Evolutionary conservation across 2,797 vertebrate genomes (phyloP).

Genomic region (Cossypha dichroa): DNA sequence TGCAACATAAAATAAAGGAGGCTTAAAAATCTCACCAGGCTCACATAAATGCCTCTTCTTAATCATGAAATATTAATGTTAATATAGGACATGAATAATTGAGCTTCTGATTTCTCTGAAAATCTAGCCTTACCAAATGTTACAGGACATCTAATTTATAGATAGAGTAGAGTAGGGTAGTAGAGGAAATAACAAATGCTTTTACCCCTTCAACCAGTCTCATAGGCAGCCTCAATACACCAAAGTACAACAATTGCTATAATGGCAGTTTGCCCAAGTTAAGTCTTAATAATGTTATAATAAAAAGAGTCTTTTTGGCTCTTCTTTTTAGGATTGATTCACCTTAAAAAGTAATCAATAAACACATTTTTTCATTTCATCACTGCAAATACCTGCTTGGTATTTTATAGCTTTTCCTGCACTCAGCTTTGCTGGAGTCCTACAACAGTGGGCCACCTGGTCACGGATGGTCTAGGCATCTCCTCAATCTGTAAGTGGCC

Average conservation of each 20-base stretch:
- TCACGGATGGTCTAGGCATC: not conserved
- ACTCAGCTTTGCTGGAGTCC: not conserved
- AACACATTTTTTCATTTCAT: not conserved
- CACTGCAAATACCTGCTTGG: not conserved
- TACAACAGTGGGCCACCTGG: not conserved
- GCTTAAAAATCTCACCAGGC: not conserved
- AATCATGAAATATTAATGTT: not conserved
- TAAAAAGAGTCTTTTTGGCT: not conserved
- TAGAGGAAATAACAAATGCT: constrained; percentile 1
- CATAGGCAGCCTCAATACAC: not conserved
- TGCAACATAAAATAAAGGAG: not conserved
- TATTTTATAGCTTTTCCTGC: not conserved
- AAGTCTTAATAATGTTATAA: not conserved
- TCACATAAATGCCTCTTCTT: not conserved
- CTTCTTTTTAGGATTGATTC: not conserved
- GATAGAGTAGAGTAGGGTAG: not conserved
- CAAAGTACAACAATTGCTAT: not conserved
- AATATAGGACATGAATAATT: constrained; percentile 9
- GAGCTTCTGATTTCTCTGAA: not conserved
- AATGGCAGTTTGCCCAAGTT: not conserved
- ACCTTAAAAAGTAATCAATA: not conserved
- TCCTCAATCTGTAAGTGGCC: not conserved
- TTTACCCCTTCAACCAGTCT: not conserved
- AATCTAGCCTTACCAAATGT: not conserved
- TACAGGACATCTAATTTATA: not conserved